A percentile compares a stretch with the other conserved stretches of the same genome.
Evolutionary conservation across 1,140 invertebrate genomes (phyloP).

Genomic region (Bursaphelenchus mucronatus): DNA sequence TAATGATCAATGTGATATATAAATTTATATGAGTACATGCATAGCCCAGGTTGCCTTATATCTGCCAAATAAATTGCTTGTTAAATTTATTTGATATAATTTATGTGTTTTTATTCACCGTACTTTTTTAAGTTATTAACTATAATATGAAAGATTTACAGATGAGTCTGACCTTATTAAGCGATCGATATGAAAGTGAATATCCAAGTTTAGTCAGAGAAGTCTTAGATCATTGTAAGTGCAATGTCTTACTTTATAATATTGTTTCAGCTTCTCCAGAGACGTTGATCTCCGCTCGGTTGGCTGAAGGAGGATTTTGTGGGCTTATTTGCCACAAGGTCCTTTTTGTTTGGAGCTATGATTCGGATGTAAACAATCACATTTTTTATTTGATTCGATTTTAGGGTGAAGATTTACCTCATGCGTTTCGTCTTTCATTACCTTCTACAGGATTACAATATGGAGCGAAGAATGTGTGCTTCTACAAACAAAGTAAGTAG

Average conservation of each 20-base stretch:
- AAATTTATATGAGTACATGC: too few species aligned
- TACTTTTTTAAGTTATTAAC: too few species aligned
- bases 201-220: conserved; percentile 31
- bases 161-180: conserved; percentile 13
- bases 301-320: conserved; percentile 24
- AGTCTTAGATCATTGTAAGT: conserved; percentile 11
- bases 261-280: conserved; percentile 18
- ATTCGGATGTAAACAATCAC: conserved; percentile 17
- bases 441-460: conserved; percentile 31
- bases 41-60: too few species aligned
- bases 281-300: conserved; percentile 9
- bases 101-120: too few species aligned
- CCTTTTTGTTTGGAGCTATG: conserved; percentile 28
- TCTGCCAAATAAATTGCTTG: too few species aligned
- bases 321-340: conserved; percentile 24
- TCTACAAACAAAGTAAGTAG: conserved; percentile 26
- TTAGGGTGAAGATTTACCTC: conserved; percentile 27
- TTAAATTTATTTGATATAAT: too few species aligned
- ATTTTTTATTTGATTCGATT: neutral
- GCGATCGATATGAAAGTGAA: conserved; percentile 31
- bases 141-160: too few species aligned
- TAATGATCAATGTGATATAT: too few species aligned
- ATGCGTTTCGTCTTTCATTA: conserved; percentile 19
- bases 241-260: conserved; percentile 6
- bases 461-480: conserved; percentile 12